A percentile compares a stretch with the other conserved stretches of the same genome.
Conservation (phyloP, 1,140 invertebrate species). For the Drosophila saltans region DNA sequence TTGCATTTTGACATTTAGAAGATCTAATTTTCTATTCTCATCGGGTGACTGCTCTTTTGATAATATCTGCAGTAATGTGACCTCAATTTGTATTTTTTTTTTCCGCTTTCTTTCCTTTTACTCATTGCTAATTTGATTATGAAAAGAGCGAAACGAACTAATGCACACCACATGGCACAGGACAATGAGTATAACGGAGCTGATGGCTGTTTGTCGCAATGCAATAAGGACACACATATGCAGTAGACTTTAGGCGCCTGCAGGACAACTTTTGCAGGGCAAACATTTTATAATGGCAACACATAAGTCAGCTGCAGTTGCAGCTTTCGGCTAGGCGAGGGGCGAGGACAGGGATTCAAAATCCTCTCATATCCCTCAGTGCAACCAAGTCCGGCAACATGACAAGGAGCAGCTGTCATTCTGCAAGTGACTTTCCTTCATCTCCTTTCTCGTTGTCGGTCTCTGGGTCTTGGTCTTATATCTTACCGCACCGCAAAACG, state of each 20-base stretch:
- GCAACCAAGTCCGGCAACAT: conserved; percentile 50
- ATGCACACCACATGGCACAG: conserved; percentile 5
- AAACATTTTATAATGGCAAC: conserved; percentile 74
- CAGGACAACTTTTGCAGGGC: conserved; percentile 60
- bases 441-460: too few relatives aligned
- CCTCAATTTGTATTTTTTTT: background rate
- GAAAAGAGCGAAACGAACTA: conserved; percentile 4
- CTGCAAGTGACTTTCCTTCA: conserved; percentile 4
- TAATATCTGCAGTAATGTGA: conserved; percentile 17
- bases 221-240: conserved; percentile 37
- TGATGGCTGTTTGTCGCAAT: conserved; percentile 16
- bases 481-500: conserved; percentile 39
- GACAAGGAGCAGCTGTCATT: conserved; percentile 47
- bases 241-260: conserved; percentile 13
- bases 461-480: background rate
- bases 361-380: conserved; percentile 30
- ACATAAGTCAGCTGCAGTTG: conserved; percentile 47
- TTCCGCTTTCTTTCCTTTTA: background rate
- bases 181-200: conserved; percentile 1
- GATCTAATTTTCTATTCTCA: background rate
- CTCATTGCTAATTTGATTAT: conserved; percentile 11
- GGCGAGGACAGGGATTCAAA: background rate
- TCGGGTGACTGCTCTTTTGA: conserved; percentile 11
- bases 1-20: background rate
- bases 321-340: background rate